These are phyloP conservation scores for Dione juno DNA, from an alignment of 2,888 invertebrate species.

Conservation along the genomic window DNA sequence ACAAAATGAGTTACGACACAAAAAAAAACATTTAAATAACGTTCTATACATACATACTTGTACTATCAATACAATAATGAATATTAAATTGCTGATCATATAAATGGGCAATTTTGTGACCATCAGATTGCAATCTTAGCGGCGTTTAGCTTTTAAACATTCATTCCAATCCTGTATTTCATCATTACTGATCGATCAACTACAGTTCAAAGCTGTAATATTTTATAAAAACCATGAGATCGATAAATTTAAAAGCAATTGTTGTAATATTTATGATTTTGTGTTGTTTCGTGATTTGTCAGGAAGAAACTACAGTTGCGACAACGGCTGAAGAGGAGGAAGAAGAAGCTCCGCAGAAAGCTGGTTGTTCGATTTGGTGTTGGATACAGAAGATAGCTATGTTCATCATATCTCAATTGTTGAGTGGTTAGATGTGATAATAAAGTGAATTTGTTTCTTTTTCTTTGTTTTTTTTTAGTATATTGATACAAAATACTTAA, in stretches of 20 bases:
- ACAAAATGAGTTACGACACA: background rate
- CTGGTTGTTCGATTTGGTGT: slow-evolving; percentile 78
- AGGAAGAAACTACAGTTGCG: slow-evolving; percentile 65
- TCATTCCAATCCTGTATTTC: background rate
- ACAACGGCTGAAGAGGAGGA: slow-evolving; percentile 70
- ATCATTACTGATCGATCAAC: background rate
- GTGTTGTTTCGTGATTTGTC: slow-evolving; percentile 56
- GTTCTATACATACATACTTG: background rate
- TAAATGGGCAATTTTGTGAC: slow-evolving; percentile 15
- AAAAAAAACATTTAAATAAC: background rate
- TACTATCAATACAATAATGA: background rate
- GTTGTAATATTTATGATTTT: slow-evolving; percentile 54
- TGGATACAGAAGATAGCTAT: slow-evolving; percentile 81
- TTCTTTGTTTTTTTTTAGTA: background rate
- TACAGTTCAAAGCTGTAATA: background rate
- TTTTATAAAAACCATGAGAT: slow-evolving; percentile 2
- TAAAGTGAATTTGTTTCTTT: slow-evolving; percentile 16
- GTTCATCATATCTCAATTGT: slow-evolving; percentile 77
- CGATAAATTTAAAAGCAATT: slow-evolving; percentile 48
- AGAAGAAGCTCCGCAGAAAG: slow-evolving; percentile 68
- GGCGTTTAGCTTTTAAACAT: background rate
- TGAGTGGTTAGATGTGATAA: slow-evolving; percentile 58
- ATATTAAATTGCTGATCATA: slow-evolving; percentile 2
- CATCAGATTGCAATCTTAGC: background rate
- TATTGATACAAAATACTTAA: background rate